phyloP scores from a whole-genome alignment of 2,113 vertebrate species.

The Guaruba guarouba region DNA sequence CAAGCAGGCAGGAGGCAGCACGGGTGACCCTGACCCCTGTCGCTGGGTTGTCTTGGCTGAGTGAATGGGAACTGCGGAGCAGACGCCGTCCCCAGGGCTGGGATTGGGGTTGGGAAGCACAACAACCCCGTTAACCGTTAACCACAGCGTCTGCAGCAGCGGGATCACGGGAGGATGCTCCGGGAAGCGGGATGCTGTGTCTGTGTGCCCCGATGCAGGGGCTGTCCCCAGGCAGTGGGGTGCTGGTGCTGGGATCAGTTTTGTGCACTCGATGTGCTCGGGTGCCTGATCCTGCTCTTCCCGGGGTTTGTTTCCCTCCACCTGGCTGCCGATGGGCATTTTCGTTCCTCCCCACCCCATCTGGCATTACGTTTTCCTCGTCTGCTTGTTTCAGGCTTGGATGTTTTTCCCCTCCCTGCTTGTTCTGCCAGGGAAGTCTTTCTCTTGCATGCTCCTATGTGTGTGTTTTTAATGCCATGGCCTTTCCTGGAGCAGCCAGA shows the following conservation, averaged over 20 bases:
- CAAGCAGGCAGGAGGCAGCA: background rate
- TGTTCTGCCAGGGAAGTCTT: background rate
- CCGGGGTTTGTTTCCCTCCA: background rate
- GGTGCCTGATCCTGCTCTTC: background rate
- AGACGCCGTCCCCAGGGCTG: background rate
- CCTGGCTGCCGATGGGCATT: background rate
- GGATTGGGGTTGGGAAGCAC: background rate
- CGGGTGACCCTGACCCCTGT: background rate
- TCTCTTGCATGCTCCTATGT: background rate
- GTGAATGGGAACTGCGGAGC: background rate
- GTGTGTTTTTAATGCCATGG: background rate
- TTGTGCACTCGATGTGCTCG: rapidly evolving
- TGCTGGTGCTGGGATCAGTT: background rate
- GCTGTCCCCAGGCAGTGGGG: background rate
- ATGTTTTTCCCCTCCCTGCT: background rate
- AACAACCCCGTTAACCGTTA: background rate
- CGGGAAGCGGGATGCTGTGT: background rate
- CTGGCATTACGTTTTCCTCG: background rate
- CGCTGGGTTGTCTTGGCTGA: background rate
- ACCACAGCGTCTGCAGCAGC: background rate
- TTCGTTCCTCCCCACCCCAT: background rate
- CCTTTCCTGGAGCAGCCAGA: background rate
- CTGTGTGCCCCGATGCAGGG: background rate
- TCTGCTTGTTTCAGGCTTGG: background rate
- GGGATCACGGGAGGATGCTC: background rate